Percentiles rank a stretch among this genome's conserved stretches.
These are phyloP conservation scores for Struthio camelus DNA, from an alignment of 2,113 vertebrate species.

Conservation along the genomic window DNA sequence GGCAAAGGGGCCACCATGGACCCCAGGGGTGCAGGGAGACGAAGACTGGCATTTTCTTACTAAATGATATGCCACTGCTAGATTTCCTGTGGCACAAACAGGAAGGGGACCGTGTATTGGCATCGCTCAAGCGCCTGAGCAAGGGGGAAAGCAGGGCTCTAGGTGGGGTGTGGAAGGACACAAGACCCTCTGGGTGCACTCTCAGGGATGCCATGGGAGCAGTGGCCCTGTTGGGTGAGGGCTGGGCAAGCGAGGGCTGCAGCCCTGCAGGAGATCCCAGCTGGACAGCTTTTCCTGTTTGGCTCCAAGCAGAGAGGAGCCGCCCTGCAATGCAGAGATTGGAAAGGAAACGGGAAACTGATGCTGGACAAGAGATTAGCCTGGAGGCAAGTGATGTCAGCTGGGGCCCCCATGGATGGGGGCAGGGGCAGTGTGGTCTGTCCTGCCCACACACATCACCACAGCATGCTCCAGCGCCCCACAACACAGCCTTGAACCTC, in stretches of 20 bases:
- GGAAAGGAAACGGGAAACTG: slow-evolving; percentile 73
- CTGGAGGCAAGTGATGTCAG: not conserved
- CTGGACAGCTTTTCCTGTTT: slow-evolving; percentile 55
- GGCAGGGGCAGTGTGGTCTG: not conserved
- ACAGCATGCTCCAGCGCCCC: not conserved
- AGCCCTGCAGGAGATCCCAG: not conserved
- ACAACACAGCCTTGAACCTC: no score
- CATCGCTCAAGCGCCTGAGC: accelerated
- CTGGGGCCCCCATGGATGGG: not conserved
- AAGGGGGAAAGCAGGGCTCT: not conserved
- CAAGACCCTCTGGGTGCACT: not conserved
- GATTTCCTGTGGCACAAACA: slow-evolving; percentile 33
- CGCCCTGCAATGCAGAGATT: not conserved
- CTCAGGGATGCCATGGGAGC: accelerated
- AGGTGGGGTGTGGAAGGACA: not conserved
- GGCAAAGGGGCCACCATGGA: accelerated
- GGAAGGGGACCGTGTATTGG: not conserved
- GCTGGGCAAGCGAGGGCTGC: not conserved
- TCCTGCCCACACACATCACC: not conserved
- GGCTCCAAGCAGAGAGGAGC: not conserved
- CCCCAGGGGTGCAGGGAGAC: accelerated
- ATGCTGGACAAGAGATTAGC: slow-evolving; percentile 64
- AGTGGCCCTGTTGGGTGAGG: not conserved
- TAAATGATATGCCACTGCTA: not conserved
- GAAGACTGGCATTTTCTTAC: not conserved